A percentile compares a stretch with the other conserved stretches of the same genome.
Evolutionary conservation across 2,113 vertebrate species (phyloP).

Genomic region (Percina caprodes): DNA sequence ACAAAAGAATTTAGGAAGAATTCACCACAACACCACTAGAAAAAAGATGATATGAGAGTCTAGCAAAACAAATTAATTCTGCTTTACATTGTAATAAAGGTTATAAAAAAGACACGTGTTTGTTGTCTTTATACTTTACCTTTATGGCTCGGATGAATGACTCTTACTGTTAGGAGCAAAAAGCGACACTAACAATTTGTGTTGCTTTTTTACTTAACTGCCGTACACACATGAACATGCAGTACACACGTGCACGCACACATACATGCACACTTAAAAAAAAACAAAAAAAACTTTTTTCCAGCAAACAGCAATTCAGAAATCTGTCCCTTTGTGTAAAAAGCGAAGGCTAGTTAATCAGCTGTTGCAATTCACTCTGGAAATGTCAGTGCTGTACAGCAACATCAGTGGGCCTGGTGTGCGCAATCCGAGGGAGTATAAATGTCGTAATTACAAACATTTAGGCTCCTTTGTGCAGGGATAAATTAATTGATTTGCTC

Average conservation of each 20-base stretch:
- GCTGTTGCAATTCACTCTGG: constrained; percentile 35
- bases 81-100: constrained; percentile 21
- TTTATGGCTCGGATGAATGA: constrained; percentile 39
- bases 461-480: constrained; percentile 42
- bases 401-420: constrained; percentile 26
- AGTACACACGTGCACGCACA: neutral
- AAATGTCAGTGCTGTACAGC: constrained; percentile 50
- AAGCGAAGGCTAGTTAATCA: constrained; percentile 45
- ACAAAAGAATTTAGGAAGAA: constrained; percentile 21
- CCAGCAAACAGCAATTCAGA: neutral
- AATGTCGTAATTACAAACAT: constrained; percentile 64
- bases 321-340: constrained; percentile 35
- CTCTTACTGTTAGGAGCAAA: neutral
- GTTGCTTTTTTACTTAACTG: constrained; percentile 7
- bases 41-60: neutral
- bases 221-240: no score
- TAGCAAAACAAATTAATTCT: constrained; percentile 45
- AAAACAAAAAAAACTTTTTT: neutral
- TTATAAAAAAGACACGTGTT: constrained; percentile 30
- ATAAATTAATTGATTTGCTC: constrained; percentile 61
- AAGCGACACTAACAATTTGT: constrained; percentile 6
- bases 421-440: constrained; percentile 30
- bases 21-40: neutral
- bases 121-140: constrained; percentile 36
- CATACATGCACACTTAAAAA: neutral